phyloP scores from a whole-genome alignment of 2,113 vertebrate species.

The Chlorocebus sabaeus region DNA sequence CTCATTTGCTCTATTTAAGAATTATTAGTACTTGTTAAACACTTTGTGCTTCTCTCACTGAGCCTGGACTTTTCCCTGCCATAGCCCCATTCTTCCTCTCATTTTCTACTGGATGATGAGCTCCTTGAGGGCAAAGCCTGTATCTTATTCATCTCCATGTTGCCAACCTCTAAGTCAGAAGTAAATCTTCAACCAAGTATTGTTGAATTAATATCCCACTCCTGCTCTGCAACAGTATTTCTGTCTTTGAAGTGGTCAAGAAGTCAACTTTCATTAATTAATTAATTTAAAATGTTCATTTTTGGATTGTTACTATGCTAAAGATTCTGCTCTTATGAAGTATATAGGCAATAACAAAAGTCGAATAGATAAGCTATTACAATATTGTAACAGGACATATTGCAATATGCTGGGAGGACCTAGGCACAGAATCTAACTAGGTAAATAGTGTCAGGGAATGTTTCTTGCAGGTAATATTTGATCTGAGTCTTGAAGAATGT shows the following conservation, averaged over 20 bases:
- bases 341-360: not conserved
- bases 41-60: slow-evolving; percentile 8
- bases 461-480: slow-evolving; percentile 18
- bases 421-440: not conserved
- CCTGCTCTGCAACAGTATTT: not conserved
- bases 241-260: not conserved
- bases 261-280: not conserved
- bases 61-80: not conserved
- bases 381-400: not conserved
- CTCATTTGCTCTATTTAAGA: slow-evolving; percentile 28
- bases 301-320: not conserved
- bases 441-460: not conserved
- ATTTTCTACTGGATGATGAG: not conserved
- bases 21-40: slow-evolving; percentile 23
- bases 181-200: not conserved
- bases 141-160: not conserved
- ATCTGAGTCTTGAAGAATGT: not conserved
- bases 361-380: not conserved
- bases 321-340: not conserved
- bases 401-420: not conserved
- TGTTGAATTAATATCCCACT: not conserved
- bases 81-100: not conserved
- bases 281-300: not conserved
- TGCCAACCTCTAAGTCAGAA: not conserved
- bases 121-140: not conserved